Percentiles rank a stretch among this genome's conserved stretches.
phyloP scores from a whole-genome alignment of 1,140 invertebrate genomes.

The Sycophila sp. region DNA sequence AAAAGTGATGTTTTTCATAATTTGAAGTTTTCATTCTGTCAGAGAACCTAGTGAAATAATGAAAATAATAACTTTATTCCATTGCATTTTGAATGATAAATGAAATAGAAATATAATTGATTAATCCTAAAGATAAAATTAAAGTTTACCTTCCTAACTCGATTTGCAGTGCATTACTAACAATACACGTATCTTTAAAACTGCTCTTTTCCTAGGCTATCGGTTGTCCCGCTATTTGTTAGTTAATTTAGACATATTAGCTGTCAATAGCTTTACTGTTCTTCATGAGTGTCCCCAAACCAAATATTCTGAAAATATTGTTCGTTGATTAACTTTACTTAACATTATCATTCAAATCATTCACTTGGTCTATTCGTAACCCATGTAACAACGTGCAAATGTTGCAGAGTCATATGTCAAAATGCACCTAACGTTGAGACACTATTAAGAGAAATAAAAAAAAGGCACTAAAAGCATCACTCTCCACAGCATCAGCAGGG shows the following conservation, averaged over 20 bases:
- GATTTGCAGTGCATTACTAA: not conserved
- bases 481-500: not conserved
- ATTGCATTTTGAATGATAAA: not conserved
- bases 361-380: conserved; percentile 7
- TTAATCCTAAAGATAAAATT: conserved; percentile 21
- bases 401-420: not conserved
- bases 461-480: not conserved
- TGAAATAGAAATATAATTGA: not conserved
- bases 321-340: not conserved
- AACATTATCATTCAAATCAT: conserved; percentile 3
- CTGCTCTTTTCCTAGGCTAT: not conserved
- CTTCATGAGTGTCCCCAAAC: not conserved
- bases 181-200: not conserved
- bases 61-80: conserved; percentile 11
- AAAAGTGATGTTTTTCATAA: conserved; percentile 10
- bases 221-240: not conserved
- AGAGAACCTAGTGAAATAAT: conserved; percentile 22
- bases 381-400: not conserved
- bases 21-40: conserved; percentile 19
- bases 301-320: conserved; percentile 13
- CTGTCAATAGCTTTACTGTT: not conserved
- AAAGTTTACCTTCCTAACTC: conserved; percentile 17
- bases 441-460: not conserved
- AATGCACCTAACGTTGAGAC: not conserved
- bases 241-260: conserved; percentile 3